Evolutionary conservation across 1,140 invertebrate species (phyloP).

Genomic region (Rhagoletis pomonella): DNA sequence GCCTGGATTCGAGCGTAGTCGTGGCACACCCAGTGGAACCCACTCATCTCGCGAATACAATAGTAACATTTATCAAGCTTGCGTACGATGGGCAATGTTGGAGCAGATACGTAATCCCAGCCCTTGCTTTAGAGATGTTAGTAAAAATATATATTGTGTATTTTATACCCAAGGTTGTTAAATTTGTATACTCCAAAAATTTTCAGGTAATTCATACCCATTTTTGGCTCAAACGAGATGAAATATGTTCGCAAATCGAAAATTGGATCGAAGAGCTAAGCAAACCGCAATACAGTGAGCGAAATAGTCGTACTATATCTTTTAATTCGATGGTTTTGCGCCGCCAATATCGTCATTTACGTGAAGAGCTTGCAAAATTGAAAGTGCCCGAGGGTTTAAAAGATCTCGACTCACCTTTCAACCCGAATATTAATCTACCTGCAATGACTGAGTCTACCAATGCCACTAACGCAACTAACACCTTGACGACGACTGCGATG

Average conservation of each 20-base stretch:
- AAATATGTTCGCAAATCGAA: constrained; percentile 92
- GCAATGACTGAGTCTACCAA: constrained; percentile 65
- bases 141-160: constrained; percentile 51
- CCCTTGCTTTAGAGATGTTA: constrained; percentile 93
- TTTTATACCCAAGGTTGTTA: no score
- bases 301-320: constrained; percentile 81
- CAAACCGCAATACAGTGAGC: constrained; percentile 84
- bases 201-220: constrained; percentile 91
- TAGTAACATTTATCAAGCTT: constrained; percentile 96
- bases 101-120: constrained; percentile 93
- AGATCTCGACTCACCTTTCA: constrained; percentile 80
- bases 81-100: constrained; percentile 96
- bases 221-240: constrained; percentile 95
- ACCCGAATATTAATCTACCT: constrained; percentile 74
- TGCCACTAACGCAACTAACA: constrained; percentile 57
- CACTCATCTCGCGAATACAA: constrained; percentile 95
- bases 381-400: constrained; percentile 83
- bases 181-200: no score
- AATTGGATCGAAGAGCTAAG: constrained; percentile 91
- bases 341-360: constrained; percentile 86
- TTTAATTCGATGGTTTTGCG: constrained; percentile 84
- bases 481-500: constrained; percentile 57
- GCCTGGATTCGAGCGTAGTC: constrained; percentile 94
- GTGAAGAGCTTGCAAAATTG: constrained; percentile 87
- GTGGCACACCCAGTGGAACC: constrained; percentile 90